Percentiles rank a stretch among this genome's conserved stretches.
Evolutionary conservation across 1,140 invertebrate species (phyloP).

Genomic region (Drosophila sturtevanti): DNA sequence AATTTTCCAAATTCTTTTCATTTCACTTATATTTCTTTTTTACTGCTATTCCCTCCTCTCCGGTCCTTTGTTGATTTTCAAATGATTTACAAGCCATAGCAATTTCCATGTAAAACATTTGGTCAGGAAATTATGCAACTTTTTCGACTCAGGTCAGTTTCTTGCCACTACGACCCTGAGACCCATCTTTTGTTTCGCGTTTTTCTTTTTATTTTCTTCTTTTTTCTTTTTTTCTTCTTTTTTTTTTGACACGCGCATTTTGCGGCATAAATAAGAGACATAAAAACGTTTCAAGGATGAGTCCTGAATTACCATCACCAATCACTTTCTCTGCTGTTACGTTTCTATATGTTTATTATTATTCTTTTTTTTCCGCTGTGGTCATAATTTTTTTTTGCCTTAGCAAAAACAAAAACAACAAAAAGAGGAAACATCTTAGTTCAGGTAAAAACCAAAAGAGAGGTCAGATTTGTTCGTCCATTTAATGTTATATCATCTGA

Average conservation of each 20-base stretch:
- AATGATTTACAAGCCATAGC: neutral
- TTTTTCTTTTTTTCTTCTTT: conserved; percentile 21
- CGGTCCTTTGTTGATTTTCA: neutral
- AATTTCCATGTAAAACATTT: conserved; percentile 5
- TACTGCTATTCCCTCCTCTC: neutral
- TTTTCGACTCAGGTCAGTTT: conserved; percentile 25
- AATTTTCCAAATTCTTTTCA: neutral
- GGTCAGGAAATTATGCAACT: conserved; percentile 3
- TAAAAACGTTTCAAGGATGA: conserved; percentile 74
- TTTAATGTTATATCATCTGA: neutral
- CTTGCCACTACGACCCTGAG: conserved; percentile 26
- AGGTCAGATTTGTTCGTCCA: neutral
- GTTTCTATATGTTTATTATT: neutral
- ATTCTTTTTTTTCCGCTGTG: neutral
- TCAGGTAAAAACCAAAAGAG: neutral
- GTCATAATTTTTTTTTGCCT: conserved; percentile 34
- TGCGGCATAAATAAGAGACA: conserved; percentile 52
- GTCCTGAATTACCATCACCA: conserved; percentile 16
- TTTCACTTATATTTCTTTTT: neutral
- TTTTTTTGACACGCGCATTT: conserved; percentile 60
- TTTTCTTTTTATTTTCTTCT: conserved; percentile 30
- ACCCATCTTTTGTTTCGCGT: conserved; percentile 4
- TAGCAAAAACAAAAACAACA: neutral
- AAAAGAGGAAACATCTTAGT: neutral
- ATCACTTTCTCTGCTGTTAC: conserved; percentile 61